Base-by-base conservation (phyloP, 2,113 vertebrate genomes). In the Ctenodactylus gundi region DNA sequence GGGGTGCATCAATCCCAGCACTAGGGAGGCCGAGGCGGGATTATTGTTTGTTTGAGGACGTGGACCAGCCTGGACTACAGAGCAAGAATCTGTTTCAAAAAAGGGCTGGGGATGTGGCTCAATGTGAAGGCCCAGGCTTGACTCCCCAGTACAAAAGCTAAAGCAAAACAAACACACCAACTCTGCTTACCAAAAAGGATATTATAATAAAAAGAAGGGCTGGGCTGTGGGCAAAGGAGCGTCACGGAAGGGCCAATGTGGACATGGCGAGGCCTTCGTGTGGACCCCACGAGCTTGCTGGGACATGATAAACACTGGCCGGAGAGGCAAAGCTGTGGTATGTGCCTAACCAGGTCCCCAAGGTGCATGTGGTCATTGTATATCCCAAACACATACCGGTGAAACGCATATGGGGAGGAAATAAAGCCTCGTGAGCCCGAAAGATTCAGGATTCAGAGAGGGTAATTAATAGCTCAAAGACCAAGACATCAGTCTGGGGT, bases 241-340 rank as follows among this genome's bases (percentile, higher is more conserved):
- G 95, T 99, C 99, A 85, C 99, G 99, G 97, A 99, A 99, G 14
- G 99, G 98, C 95, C 99, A 99, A 94, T 94, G 99, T 99, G 60
- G 99, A 99, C 88, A 99, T 97, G 96, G 99, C 99, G 90, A 98
- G 99, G 83, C 98, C 99, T 97, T 99, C 99, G 18, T 99, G 98
- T 85, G 98, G 99, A 97, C 99, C 99, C 93, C 98, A 98, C 96
- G 98, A 98, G 97, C 99, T 99, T 99, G 99, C 98, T 97, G 99
- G 97, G 97, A 99, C 99, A 97, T 99, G 99, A 88, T 36, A n/a
- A n/a, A n/a, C n/a, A n/a, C n/a, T n/a, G n/a, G n/a, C n/a, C n/a
- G n/a, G n/a, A n/a, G n/a, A n/a, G n/a, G n/a, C n/a, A n/a, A n/a
- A n/a, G n/a, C n/a, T n/a, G n/a, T n/a, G n/a, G n/a, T n/a, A n/a